Evolutionary conservation across 1,140 invertebrate genomes (phyloP).

Genomic region (Cydia amplana): DNA sequence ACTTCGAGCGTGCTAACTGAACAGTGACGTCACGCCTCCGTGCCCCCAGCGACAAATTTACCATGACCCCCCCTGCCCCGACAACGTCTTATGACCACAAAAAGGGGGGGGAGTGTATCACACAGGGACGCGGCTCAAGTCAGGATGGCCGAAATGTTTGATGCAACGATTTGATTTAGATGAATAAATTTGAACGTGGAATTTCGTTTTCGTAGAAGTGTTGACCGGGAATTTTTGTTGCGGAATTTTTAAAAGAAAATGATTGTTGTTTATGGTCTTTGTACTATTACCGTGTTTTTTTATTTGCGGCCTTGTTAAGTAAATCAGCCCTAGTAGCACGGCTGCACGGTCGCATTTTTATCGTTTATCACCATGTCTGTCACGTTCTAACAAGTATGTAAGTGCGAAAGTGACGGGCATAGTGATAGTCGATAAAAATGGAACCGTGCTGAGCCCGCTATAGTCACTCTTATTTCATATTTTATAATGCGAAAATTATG

Average conservation of each 20-base stretch:
- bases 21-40: conserved; percentile 71
- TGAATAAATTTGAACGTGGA: conserved; percentile 24
- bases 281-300: too few relatives aligned
- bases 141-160: conserved; percentile 41
- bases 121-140: conserved; percentile 36
- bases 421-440: too few relatives aligned
- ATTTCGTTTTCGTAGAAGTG: conserved; percentile 12
- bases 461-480: too few relatives aligned
- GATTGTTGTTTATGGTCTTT: too few relatives aligned
- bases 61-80: conserved; percentile 43
- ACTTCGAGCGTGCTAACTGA: conserved; percentile 63
- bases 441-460: too few relatives aligned
- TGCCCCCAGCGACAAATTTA: conserved; percentile 50
- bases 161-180: conserved; percentile 27
- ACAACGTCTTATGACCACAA: conserved; percentile 36
- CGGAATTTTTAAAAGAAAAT: not conserved
- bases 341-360: too few relatives aligned
- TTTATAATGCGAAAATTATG: too few relatives aligned
- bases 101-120: conserved; percentile 39
- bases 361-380: too few relatives aligned
- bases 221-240: conserved; percentile 12
- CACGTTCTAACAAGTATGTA: too few relatives aligned
- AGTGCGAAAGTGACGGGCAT: too few relatives aligned
- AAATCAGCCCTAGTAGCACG: too few relatives aligned
- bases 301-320: too few relatives aligned